These are phyloP conservation scores for Xyliphius kryptos DNA, from an alignment of 2,113 vertebrate species.

Conservation along the genomic window DNA sequence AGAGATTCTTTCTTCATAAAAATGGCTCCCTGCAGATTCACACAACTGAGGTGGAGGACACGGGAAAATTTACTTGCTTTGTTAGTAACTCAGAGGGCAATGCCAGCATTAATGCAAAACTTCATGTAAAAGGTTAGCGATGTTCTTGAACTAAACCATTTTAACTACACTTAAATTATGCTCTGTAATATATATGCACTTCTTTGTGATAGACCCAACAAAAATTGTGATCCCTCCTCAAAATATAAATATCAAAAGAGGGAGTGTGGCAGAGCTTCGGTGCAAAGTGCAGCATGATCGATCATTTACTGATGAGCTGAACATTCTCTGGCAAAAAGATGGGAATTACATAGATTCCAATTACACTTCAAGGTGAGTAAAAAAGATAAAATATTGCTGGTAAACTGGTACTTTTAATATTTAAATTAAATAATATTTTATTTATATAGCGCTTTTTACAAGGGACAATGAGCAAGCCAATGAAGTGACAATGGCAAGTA, in stretches of 20 bases:
- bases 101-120: constrained; percentile 60
- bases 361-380: too few relatives aligned
- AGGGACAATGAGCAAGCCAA: too few relatives aligned
- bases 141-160: too few relatives aligned
- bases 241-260: constrained; percentile 64
- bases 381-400: too few relatives aligned
- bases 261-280: constrained; percentile 63
- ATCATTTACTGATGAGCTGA: constrained; percentile 70
- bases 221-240: constrained; percentile 67
- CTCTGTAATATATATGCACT: not conserved
- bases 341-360: too few relatives aligned
- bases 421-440: too few relatives aligned
- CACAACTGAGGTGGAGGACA: constrained; percentile 64
- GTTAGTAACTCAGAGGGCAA: constrained; percentile 72
- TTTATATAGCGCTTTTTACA: too few relatives aligned
- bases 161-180: too few relatives aligned
- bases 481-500: too few relatives aligned
- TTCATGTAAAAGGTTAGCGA: constrained; percentile 89
- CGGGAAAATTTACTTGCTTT: constrained; percentile 74
- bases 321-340: constrained; percentile 79
- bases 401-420: too few relatives aligned
- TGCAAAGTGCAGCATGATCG: constrained; percentile 73
- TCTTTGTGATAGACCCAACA: constrained; percentile 70
- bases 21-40: constrained; percentile 76
- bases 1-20: constrained; percentile 50